These are phyloP conservation scores for Typhlichthys eigenmanni DNA, from an alignment of 2,797 vertebrate species.

Conservation along the genomic window DNA sequence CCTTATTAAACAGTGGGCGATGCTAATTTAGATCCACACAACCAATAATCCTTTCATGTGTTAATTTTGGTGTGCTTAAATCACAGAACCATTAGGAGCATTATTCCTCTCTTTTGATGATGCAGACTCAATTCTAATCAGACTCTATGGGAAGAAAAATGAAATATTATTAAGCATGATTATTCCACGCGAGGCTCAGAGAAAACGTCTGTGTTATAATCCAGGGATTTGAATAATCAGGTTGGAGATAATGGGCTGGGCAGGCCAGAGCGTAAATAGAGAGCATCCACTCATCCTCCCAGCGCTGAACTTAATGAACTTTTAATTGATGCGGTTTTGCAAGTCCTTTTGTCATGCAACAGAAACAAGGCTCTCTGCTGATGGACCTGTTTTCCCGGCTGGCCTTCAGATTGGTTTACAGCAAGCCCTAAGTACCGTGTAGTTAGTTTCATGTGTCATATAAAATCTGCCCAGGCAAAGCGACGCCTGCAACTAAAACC, in stretches of 20 bases:
- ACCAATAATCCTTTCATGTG: constrained; percentile 60
- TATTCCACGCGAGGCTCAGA: constrained; percentile 70
- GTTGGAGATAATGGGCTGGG: constrained; percentile 75
- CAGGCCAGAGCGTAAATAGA: constrained; percentile 71
- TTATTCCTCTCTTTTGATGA: constrained; percentile 66
- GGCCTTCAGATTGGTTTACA: constrained; percentile 81
- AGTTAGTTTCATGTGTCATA: constrained; percentile 89
- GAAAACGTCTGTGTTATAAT: constrained; percentile 74
- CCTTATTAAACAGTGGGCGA: constrained; percentile 48
- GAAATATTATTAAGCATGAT: constrained; percentile 71
- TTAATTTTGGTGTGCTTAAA: constrained; percentile 52
- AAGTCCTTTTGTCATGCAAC: constrained; percentile 81
- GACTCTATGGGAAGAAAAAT: constrained; percentile 60
- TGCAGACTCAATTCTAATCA: constrained; percentile 66
- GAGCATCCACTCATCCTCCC: constrained; percentile 73
- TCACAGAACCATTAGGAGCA: constrained; percentile 57
- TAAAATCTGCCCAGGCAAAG: constrained; percentile 89
- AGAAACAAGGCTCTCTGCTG: constrained; percentile 78
- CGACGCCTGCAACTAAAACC: constrained; percentile 92
- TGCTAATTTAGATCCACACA: constrained; percentile 60
- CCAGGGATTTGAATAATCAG: constrained; percentile 79
- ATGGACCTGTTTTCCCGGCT: constrained; percentile 78
- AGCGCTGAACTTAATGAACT: constrained; percentile 79
- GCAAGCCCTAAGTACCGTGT: constrained; percentile 81
- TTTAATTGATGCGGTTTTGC: constrained; percentile 81